A percentile compares a stretch with the other conserved stretches of the same genome.
Evolutionary conservation across 1,140 invertebrate genomes (phyloP).

Genomic region (Drosophila paulistorum): DNA sequence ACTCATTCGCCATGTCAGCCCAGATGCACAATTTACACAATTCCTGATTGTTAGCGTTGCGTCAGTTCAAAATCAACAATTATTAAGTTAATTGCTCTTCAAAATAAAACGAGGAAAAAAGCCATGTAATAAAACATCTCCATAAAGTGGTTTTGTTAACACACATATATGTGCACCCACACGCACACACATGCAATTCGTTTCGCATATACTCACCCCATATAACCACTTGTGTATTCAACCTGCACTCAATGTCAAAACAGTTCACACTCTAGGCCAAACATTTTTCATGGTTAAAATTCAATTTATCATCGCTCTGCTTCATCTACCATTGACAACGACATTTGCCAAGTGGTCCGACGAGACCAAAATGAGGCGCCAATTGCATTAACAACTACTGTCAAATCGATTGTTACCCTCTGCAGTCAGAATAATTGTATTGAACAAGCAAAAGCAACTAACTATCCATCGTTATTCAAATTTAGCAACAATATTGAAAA

Average conservation of each 20-base stretch:
- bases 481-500: not conserved
- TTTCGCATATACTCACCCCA: slow-evolving; percentile 1
- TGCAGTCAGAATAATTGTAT: not conserved
- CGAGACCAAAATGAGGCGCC: slow-evolving; percentile 12
- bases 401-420: not conserved
- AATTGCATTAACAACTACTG: slow-evolving; percentile 15
- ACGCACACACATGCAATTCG: slow-evolving; percentile 16
- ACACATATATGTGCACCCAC: slow-evolving; percentile 7
- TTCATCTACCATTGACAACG: not conserved
- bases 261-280: slow-evolving; percentile 9
- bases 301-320: slow-evolving; percentile 1
- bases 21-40: slow-evolving; percentile 38
- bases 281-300: slow-evolving; percentile 4
- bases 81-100: slow-evolving; percentile 20
- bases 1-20: slow-evolving; percentile 1
- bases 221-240: slow-evolving; percentile 11
- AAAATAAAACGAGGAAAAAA: slow-evolving; percentile 17
- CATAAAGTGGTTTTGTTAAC: slow-evolving; percentile 15
- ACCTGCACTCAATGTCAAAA: slow-evolving; percentile 21
- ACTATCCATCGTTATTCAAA: slow-evolving; percentile 6
- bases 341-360: not conserved
- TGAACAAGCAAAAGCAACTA: slow-evolving; percentile 7
- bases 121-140: slow-evolving; percentile 20
- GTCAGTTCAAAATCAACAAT: slow-evolving; percentile 14
- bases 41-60: slow-evolving; percentile 35